Evolutionary conservation across 2,797 vertebrate genomes (phyloP), one percentile per base, ranked within the genome.

Genomic region (Gouania willdenowi): DNA sequence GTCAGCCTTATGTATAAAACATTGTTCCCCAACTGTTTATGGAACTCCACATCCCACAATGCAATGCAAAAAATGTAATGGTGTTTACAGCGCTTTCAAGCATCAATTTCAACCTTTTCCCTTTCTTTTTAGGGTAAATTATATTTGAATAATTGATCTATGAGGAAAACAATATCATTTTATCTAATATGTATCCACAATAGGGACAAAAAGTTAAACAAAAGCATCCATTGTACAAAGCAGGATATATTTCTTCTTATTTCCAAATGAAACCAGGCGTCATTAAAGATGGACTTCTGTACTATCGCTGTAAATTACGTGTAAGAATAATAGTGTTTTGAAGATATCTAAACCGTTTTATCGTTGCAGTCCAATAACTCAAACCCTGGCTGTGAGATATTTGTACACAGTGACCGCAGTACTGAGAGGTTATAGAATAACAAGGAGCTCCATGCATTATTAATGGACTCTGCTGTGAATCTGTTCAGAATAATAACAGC

Each of bases 341-440:
- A 73, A 79, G 85, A 83, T 84, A 84, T 77, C 68, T 71, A 74
- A 84, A 84, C 82, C 72, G 83, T 86, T 86, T 84, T 85, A 86
- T 85, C 77, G 74, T 71, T n/a, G 52, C 64, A 77, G 81, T 81
- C 75, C 77, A 76, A 76, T 81, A 87, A 82, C 69, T 85, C 64
- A 74, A 83, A 66, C 83, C 82, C 84, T 82, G 69, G 74, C 82
- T 90, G 92, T 87, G 92, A 94, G 92, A 89, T 94, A 93, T 93
- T 92, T 93, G 90, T 93, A 90, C 89, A 90, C 89, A 89, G 88
- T 89, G 91, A 91, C 86, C 87, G 81, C 87, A 82, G 74, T 82
- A 88, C 66, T 84, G 85, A 89, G 87, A 71, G 85, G 89, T 85
- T 86, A 91, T 90, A 83, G 92, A 94, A 92, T 91, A 94, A 89